A percentile compares a stretch with the other conserved stretches of the same genome.
Evolutionary conservation across 2,113 vertebrate genomes (phyloP).

Genomic region (Otolemur garnettii): DNA sequence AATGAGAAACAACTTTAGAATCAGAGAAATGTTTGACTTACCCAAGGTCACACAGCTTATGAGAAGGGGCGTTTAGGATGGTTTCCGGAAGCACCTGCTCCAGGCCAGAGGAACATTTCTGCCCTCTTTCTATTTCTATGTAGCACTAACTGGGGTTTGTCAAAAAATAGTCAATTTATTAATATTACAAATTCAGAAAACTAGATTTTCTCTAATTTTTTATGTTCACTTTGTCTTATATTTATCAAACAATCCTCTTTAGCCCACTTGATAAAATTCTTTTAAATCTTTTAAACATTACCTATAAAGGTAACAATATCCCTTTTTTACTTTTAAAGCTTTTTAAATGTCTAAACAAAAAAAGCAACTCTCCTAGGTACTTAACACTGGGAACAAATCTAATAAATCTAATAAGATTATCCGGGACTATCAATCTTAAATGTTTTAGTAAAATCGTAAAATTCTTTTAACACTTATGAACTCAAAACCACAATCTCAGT

Average conservation of each 20-base stretch:
- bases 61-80: neutral
- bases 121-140: neutral
- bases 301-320: conserved; percentile 24
- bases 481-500: neutral
- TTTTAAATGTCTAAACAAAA: conserved; percentile 21
- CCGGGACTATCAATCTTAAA: neutral
- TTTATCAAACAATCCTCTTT: neutral
- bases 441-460: neutral
- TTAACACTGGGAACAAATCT: neutral
- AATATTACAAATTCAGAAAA: conserved; percentile 10
- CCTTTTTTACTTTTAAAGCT: neutral
- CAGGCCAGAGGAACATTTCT: neutral
- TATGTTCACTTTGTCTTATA: conserved; percentile 3
- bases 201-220: neutral
- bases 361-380: conserved; percentile 8
- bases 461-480: neutral
- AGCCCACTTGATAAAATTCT: conserved; percentile 4
- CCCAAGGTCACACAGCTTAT: neutral
- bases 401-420: neutral
- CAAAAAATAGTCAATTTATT: conserved; percentile 20
- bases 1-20: neutral
- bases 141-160: neutral
- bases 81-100: neutral
- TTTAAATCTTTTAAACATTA: conserved; percentile 23
- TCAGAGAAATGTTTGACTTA: neutral